Percentiles rank a stretch among this genome's conserved stretches.
These are phyloP conservation scores for Deilephila porcellus DNA, from an alignment of 2,888 invertebrate genomes.

Conservation along the genomic window DNA sequence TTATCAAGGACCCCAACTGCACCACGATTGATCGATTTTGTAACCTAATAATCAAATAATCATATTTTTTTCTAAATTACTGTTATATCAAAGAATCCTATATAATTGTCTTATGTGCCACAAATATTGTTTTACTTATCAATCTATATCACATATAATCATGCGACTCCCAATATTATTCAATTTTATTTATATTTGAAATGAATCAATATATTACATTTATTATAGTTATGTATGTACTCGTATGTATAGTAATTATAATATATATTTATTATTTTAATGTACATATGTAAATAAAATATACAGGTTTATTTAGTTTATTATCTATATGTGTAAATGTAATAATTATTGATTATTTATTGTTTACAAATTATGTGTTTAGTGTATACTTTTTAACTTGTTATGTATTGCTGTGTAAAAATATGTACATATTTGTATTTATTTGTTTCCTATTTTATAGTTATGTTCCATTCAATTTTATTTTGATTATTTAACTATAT, in stretches of 20 bases:
- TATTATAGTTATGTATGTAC: constrained; percentile 19
- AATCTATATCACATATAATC: too few relatives aligned
- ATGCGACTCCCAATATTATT: background rate
- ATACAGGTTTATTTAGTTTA: constrained; percentile 38
- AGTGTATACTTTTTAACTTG: background rate
- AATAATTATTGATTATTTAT: constrained; percentile 30
- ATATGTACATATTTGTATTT: background rate
- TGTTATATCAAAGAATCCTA: too few relatives aligned
- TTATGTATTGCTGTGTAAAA: constrained; percentile 28
- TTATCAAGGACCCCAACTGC: too few relatives aligned
- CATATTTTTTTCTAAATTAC: too few relatives aligned
- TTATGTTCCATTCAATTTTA: constrained; percentile 48
- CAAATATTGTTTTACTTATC: too few relatives aligned
- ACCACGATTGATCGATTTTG: too few relatives aligned
- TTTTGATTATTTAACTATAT: constrained; percentile 52
- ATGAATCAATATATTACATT: background rate
- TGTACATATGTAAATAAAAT: constrained; percentile 32
- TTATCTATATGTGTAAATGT: constrained; percentile 50
- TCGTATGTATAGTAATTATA: constrained; percentile 3
- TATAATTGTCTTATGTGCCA: too few relatives aligned
- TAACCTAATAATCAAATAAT: too few relatives aligned
- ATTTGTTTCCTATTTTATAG: constrained; percentile 14
- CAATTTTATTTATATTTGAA: background rate
- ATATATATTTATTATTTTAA: background rate
- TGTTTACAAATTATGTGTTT: background rate